Conservation (phyloP, 2,888 invertebrate genomes). For the Leucozona laternaria region DNA sequence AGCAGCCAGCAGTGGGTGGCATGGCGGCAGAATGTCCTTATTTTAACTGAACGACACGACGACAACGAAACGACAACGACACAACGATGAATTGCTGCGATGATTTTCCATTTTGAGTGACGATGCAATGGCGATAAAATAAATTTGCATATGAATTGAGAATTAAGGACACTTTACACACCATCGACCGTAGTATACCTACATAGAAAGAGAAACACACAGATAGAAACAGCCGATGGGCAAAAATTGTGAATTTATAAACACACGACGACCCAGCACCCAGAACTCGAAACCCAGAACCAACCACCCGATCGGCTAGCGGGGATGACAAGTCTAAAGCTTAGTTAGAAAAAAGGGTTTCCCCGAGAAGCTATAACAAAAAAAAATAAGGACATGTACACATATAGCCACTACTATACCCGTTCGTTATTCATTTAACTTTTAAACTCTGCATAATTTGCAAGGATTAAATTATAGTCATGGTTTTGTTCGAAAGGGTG, state of each 20-base stretch:
- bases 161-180: slow-evolving; percentile 83
- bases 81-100: slow-evolving; percentile 75
- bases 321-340: slow-evolving; percentile 34
- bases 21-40: slow-evolving; percentile 38
- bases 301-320: slow-evolving; percentile 2
- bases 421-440: slow-evolving; percentile 76
- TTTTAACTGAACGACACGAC: slow-evolving; percentile 38
- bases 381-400: slow-evolving; percentile 51
- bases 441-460: slow-evolving; percentile 76
- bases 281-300: slow-evolving; percentile 18
- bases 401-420: slow-evolving; percentile 45
- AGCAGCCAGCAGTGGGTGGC: slow-evolving; percentile 39
- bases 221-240: slow-evolving; percentile 69
- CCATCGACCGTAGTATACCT: slow-evolving; percentile 76
- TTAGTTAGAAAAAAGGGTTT: slow-evolving; percentile 46
- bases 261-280: slow-evolving; percentile 35
- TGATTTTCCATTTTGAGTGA: slow-evolving; percentile 76
- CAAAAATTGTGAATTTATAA: slow-evolving; percentile 71
- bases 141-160: slow-evolving; percentile 84
- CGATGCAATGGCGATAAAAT: slow-evolving; percentile 82
- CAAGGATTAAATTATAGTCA: slow-evolving; percentile 75
- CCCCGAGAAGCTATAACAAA: slow-evolving; percentile 29
- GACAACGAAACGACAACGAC: slow-evolving; percentile 25
- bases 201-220: slow-evolving; percentile 32
- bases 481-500: slow-evolving; percentile 63